phyloP scores from a whole-genome alignment of 64 coral and sea anemone species.

The Pachyseris speciosa region DNA sequence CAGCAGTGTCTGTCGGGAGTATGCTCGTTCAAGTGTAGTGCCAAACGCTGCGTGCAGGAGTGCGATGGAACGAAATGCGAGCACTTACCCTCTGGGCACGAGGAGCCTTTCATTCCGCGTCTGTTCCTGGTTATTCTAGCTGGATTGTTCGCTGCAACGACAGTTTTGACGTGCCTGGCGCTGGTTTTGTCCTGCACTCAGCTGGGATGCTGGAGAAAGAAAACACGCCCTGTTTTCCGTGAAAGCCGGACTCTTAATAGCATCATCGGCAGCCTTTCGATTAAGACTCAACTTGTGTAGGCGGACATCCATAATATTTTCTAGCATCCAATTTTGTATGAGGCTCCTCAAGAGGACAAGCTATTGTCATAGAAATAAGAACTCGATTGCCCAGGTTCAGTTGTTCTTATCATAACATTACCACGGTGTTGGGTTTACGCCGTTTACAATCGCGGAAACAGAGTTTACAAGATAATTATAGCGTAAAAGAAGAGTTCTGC shows the following conservation, averaged over 20 bases:
- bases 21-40: slow-evolving; percentile 74
- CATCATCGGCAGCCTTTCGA: slow-evolving; percentile 7
- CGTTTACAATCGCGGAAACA: too few relatives aligned
- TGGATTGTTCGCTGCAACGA: slow-evolving; percentile 65
- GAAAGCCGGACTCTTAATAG: not conserved
- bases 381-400: too few relatives aligned
- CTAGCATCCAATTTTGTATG: too few relatives aligned
- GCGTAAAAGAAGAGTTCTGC: too few relatives aligned
- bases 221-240: not conserved
- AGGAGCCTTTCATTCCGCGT: slow-evolving; percentile 39
- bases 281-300: not conserved
- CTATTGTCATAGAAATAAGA: not conserved
- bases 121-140: slow-evolving; percentile 73
- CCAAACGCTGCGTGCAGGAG: slow-evolving; percentile 52
- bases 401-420: too few relatives aligned
- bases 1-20: slow-evolving; percentile 83
- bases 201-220: not conserved
- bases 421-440: not conserved
- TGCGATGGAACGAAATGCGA: slow-evolving; percentile 63
- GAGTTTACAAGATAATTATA: too few relatives aligned
- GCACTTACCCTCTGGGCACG: not conserved
- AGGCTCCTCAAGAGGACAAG: not conserved
- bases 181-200: slow-evolving; percentile 24
- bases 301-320: too few relatives aligned
- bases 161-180: slow-evolving; percentile 29